A percentile compares a stretch with the other conserved stretches of the same genome.
These are phyloP conservation scores for Paramacrobiotus metropolitanus DNA, from an alignment of 1,140 invertebrate genomes.

Conservation along the genomic window DNA sequence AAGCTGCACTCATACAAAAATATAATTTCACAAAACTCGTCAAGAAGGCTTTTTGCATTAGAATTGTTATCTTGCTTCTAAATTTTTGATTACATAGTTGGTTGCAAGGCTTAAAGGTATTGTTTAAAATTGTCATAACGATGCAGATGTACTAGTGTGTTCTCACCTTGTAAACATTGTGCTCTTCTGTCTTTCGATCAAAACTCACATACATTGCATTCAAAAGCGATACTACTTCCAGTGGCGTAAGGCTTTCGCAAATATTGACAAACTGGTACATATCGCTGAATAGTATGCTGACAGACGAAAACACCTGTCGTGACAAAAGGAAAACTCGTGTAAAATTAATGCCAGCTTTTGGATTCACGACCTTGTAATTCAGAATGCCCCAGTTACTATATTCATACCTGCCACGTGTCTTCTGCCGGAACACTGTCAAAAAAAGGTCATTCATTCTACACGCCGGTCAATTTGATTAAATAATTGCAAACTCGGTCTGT, in stretches of 20 bases:
- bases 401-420: conserved; percentile 75
- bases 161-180: conserved; percentile 71
- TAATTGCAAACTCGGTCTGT: no score
- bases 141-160: background rate
- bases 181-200: conserved; percentile 66
- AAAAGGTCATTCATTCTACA: no score
- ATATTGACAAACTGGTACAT: conserved; percentile 91
- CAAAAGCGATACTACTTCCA: conserved; percentile 27
- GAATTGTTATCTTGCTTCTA: no score
- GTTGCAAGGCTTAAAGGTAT: no score
- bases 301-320: conserved; percentile 67
- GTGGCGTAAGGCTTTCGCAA: conserved; percentile 66
- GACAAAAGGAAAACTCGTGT: no score
- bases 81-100: no score
- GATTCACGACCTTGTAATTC: no score
- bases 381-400: no score
- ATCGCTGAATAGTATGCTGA: conserved; percentile 85
- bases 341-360: no score
- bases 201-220: conserved; percentile 85
- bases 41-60: no score
- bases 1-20: no score
- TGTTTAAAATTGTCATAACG: background rate
- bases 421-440: conserved; percentile 83
- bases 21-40: background rate
- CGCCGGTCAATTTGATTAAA: no score